phyloP scores from a whole-genome alignment of 2,113 vertebrate genomes.

The Xerus inauris region DNA sequence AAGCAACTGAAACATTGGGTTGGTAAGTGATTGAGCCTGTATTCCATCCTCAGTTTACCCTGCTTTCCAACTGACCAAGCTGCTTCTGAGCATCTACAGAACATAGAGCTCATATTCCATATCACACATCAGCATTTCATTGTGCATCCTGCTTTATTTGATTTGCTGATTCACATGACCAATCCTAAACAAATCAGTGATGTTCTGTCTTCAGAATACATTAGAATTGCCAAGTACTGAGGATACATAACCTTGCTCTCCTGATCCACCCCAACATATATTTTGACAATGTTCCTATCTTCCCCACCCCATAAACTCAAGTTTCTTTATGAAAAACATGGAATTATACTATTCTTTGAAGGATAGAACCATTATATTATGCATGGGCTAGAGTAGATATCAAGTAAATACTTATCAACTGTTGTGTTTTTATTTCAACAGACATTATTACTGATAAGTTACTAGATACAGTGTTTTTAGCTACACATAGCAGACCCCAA shows the following conservation, averaged over 20 bases:
- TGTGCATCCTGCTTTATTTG: not conserved
- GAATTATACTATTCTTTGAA: not conserved
- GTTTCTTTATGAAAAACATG: not conserved
- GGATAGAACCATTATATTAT: not conserved
- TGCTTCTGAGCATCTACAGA: not conserved
- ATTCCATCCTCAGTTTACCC: not conserved
- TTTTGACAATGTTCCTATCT: not conserved
- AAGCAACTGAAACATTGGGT: not conserved
- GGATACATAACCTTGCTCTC: not conserved
- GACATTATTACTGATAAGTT: not conserved
- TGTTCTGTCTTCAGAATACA: not conserved
- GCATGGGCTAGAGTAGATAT: not conserved
- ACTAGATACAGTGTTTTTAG: not conserved
- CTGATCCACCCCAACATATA: not conserved
- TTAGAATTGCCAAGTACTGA: not conserved
- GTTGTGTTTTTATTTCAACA: not conserved
- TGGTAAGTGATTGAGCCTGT: not conserved
- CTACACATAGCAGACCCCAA: not conserved
- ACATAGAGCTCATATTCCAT: not conserved
- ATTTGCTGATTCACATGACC: not conserved
- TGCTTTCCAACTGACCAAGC: not conserved
- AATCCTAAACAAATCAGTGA: not conserved
- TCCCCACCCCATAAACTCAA: not conserved
- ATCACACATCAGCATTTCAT: not conserved
- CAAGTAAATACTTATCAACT: not conserved